These are phyloP conservation scores for Popillia japonica DNA, from an alignment of 1,140 invertebrate species.

Conservation along the genomic window DNA sequence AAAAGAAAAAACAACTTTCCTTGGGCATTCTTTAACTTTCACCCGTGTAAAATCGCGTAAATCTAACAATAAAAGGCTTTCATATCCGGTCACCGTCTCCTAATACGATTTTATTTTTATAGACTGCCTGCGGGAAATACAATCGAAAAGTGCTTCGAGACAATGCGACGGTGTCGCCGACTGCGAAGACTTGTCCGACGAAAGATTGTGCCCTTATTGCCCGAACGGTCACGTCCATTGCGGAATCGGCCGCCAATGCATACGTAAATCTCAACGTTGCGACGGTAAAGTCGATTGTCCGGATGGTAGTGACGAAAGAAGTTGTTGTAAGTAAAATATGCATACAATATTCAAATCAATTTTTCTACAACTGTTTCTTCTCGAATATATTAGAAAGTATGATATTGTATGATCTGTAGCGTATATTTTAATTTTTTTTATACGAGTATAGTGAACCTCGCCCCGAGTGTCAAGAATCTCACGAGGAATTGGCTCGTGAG, in stretches of 20 bases:
- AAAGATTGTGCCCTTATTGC: slow-evolving; percentile 81
- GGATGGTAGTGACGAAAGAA: slow-evolving; percentile 85
- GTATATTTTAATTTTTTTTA: too few relatives aligned
- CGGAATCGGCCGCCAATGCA: slow-evolving; percentile 77
- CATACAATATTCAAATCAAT: not conserved
- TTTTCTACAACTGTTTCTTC: not conserved
- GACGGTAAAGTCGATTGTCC: slow-evolving; percentile 84
- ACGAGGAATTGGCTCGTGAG: slow-evolving; percentile 66
- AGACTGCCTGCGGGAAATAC: slow-evolving; percentile 77
- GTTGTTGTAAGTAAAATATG: slow-evolving; percentile 76
- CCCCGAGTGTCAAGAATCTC: slow-evolving; percentile 70
- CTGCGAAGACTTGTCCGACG: slow-evolving; percentile 84
- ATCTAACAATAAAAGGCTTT: not conserved
- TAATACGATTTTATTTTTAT: slow-evolving; percentile 41
- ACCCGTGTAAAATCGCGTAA: not conserved
- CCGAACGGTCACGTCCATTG: slow-evolving; percentile 75
- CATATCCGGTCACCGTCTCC: not conserved
- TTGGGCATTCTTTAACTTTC: not conserved
- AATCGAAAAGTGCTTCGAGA: slow-evolving; percentile 70
- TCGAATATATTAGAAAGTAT: slow-evolving; percentile 11
- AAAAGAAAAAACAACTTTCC: not conserved
- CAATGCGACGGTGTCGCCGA: slow-evolving; percentile 88
- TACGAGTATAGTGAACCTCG: slow-evolving; percentile 75
- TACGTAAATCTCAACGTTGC: slow-evolving; percentile 75
- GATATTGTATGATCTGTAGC: not conserved